These are phyloP conservation scores for Zelostemma sp. DNA, from an alignment of 1,140 invertebrate genomes.

Conservation along the genomic window DNA sequence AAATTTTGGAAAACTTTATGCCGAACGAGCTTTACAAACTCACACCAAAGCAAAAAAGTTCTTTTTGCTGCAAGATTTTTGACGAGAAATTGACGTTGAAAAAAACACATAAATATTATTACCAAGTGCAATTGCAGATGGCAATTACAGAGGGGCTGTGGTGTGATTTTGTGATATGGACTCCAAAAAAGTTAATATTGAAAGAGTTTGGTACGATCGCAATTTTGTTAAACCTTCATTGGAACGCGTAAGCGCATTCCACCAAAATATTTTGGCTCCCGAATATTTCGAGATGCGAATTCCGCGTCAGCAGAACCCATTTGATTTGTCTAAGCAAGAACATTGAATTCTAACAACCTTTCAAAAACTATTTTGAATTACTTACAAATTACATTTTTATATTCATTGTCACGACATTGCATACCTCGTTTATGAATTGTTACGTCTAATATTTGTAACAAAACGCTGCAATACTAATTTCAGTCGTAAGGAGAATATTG, in stretches of 20 bases:
- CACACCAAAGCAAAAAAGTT: slow-evolving; percentile 20
- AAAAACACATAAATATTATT: slow-evolving; percentile 28
- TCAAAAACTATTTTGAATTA: background rate
- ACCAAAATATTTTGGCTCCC: slow-evolving; percentile 28
- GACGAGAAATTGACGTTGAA: slow-evolving; percentile 21
- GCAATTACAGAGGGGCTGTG: slow-evolving; percentile 22
- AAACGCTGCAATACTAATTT: too few relatives aligned
- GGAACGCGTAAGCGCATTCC: slow-evolving; percentile 16
- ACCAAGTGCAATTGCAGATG: slow-evolving; percentile 33
- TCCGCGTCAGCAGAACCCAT: slow-evolving; percentile 21
- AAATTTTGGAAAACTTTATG: slow-evolving; percentile 21
- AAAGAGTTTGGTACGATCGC: slow-evolving; percentile 22
- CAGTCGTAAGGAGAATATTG: too few relatives aligned
- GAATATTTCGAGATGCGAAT: slow-evolving; percentile 46
- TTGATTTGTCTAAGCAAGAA: slow-evolving; percentile 2
- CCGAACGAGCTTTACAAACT: slow-evolving; percentile 24
- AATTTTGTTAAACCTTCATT: slow-evolving; percentile 15
- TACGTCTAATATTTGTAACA: too few relatives aligned
- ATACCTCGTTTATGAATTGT: too few relatives aligned
- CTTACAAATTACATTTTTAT: too few relatives aligned
- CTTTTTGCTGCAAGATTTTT: slow-evolving; percentile 27
- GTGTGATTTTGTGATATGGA: slow-evolving; percentile 46
- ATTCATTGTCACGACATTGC: background rate
- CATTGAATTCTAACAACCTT: background rate
- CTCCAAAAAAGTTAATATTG: slow-evolving; percentile 20